These are phyloP conservation scores for Proisotoma minuta DNA, from an alignment of 2,888 invertebrate species.

Conservation along the genomic window DNA sequence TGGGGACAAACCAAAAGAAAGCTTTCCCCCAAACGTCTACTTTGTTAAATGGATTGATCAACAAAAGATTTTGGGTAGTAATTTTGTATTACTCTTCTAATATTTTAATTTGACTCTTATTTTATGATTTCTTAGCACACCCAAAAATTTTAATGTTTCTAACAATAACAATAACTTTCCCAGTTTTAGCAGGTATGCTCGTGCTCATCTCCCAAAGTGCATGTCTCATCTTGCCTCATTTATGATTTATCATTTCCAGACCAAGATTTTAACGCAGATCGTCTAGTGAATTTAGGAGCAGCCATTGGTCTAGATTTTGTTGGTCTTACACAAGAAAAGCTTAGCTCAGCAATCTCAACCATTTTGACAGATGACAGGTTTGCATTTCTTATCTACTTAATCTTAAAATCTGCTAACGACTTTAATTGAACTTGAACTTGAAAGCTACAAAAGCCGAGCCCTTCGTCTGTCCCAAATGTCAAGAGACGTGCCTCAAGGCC, in stretches of 20 bases:
- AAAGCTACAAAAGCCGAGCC: conserved; percentile 5
- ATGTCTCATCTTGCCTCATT: too few species aligned
- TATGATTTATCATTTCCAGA: conserved; percentile 51
- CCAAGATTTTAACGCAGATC: conserved; percentile 57
- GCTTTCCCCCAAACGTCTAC: conserved; percentile 43
- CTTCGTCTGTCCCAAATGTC: conserved; percentile 23
- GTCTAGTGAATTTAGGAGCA: conserved; percentile 56
- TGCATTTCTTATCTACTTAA: neutral
- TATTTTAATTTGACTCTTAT: too few species aligned
- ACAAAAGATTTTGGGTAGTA: conserved; percentile 25
- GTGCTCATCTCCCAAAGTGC: neutral
- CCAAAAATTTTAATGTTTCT: conserved; percentile 59
- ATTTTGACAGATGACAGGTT: conserved; percentile 18
- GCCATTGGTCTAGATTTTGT: conserved; percentile 53
- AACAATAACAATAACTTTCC: conserved; percentile 58
- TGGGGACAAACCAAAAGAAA: conserved; percentile 46
- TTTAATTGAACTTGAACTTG: neutral
- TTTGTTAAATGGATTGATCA: conserved; percentile 46
- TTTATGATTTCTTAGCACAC: conserved; percentile 52
- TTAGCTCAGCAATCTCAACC: conserved; percentile 31
- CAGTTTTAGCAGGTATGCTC: conserved; percentile 49
- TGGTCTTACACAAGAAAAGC: conserved; percentile 52
- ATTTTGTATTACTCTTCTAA: too few species aligned
- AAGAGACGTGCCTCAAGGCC: conserved; percentile 30
- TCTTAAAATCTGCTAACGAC: neutral